Base-by-base conservation (phyloP, 2,888 invertebrate genomes). In the Acanthosepion lycidas region DNA sequence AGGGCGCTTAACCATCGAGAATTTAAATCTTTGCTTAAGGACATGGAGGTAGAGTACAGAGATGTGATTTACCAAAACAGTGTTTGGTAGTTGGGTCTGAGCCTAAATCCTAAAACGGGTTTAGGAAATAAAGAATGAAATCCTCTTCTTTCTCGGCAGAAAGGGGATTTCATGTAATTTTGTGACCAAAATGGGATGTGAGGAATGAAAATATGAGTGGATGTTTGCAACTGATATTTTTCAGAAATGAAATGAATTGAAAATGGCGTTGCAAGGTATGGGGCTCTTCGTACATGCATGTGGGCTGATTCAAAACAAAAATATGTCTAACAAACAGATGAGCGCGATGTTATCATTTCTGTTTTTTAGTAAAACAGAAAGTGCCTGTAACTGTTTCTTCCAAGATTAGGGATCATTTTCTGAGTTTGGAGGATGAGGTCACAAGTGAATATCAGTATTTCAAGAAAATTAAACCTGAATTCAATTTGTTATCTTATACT, bases 381-480 rank as follows among this genome's bases (percentile, higher is more conserved):
- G 26, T 91, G 5, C 91, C 91, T 91, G 26, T 15, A 91, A 91
- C 2, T 26, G 4, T 91, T 91, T n/a, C 91, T 91, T 18, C n/a
- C 91, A 91, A 91, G n/a, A 91, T 91, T 91, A 91, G 26, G 1
- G 91, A 91, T 91, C 91, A 91, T 91, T 91, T 91, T 0, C 1
- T 91, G 91, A 91, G 91, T n/a, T 91, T 91, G 26, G 3, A 91
- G 26, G 91, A 91, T 23, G 91, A 91, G 26, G 1, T 91, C 91
- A 91, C 3, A 91, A 91, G 91, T 20, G 23, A 26, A 26, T 28
- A 20, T 91, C n/a, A 91, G 26, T 2, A 26, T 26, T 91, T 91
- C 33, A 91, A 91, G 91, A 91, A 26, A 91, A 91, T 91, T 91
- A 26, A 91, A 12, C 91, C 91, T 91, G 91, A 91, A 33, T 91